Evolutionary conservation across 35 echinoderm and acorn worm species (phyloP).

Genomic region (Apostichopus californicus): DNA sequence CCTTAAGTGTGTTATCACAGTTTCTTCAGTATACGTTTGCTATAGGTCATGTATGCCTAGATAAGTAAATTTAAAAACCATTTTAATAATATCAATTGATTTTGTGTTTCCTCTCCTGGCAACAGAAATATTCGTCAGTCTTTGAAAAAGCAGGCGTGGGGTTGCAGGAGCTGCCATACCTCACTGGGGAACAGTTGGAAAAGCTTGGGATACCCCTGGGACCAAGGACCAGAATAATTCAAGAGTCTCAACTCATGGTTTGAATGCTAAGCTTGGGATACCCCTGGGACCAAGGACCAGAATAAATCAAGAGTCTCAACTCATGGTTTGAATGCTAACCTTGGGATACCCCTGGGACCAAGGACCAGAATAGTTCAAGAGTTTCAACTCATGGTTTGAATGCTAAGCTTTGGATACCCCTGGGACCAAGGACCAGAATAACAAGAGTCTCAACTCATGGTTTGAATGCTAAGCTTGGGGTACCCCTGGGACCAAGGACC

Average conservation of each 20-base stretch:
- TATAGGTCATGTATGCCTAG: too few species aligned
- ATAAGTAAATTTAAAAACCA: too few species aligned
- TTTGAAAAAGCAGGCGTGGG: constrained; percentile 81
- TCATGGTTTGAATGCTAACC: constrained; percentile 62
- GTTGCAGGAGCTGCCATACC: constrained; percentile 85
- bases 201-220: constrained; percentile 70
- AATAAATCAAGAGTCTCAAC: constrained; percentile 77
- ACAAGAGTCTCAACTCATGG: constrained; percentile 88
- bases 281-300: constrained; percentile 78
- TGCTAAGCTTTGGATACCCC: constrained; percentile 58
- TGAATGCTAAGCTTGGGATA: constrained; percentile 69
- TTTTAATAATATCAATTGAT: not conserved
- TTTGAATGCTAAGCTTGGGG: constrained; percentile 69
- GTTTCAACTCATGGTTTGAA: constrained; percentile 81
- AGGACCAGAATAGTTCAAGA: constrained; percentile 82
- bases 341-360: constrained; percentile 73
- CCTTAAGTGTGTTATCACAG: too few species aligned
- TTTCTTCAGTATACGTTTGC: too few species aligned
- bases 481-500: constrained; percentile 69
- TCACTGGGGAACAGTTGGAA: constrained; percentile 80
- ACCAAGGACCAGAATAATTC: constrained; percentile 77
- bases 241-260: constrained; percentile 88
- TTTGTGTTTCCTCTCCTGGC: not conserved
- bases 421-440: constrained; percentile 78
- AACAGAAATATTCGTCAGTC: constrained; percentile 73